phyloP scores from a whole-genome alignment of 2,113 vertebrate genomes.

The Apus apus region DNA sequence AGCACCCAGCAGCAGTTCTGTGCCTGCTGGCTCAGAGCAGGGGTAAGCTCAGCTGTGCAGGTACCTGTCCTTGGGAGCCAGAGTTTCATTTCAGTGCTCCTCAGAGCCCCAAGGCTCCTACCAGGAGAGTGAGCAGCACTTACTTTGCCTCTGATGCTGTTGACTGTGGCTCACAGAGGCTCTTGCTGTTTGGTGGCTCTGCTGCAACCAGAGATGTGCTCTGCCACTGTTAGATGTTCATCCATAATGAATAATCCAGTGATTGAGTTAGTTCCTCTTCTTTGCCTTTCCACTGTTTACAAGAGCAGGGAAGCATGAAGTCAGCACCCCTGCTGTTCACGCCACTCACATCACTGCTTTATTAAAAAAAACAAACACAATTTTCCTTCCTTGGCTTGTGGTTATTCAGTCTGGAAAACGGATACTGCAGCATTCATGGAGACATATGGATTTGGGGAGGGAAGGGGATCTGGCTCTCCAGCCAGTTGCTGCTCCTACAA shows the following conservation, averaged over 20 bases:
- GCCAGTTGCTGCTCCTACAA: constrained; percentile 26
- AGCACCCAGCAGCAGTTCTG: not conserved
- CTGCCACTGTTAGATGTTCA: constrained; percentile 21
- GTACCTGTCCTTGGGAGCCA: not conserved
- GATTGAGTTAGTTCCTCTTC: constrained; percentile 52
- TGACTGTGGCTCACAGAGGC: constrained; percentile 6
- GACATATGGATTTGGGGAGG: constrained; percentile 8
- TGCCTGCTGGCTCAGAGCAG: not conserved
- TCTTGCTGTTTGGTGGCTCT: not conserved
- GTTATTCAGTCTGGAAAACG: constrained; percentile 72
- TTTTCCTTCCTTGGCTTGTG: constrained; percentile 64
- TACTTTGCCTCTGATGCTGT: not conserved
- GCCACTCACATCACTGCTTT: constrained; percentile 30
- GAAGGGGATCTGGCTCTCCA: constrained; percentile 16
- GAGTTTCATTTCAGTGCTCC: not conserved
- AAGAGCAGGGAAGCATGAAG: constrained; percentile 55
- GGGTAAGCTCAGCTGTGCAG: not conserved
- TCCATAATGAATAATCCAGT: constrained; percentile 57
- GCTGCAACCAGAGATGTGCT: constrained; percentile 18
- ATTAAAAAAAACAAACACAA: constrained; percentile 44
- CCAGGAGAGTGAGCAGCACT: not conserved
- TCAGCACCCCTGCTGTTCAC: constrained; percentile 32
- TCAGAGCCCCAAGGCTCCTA: not conserved
- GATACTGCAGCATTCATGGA: constrained; percentile 72
- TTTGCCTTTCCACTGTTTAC: constrained; percentile 63